phyloP scores from a whole-genome alignment of 2,797 vertebrate genomes.

The Champsocephalus gunnari region DNA sequence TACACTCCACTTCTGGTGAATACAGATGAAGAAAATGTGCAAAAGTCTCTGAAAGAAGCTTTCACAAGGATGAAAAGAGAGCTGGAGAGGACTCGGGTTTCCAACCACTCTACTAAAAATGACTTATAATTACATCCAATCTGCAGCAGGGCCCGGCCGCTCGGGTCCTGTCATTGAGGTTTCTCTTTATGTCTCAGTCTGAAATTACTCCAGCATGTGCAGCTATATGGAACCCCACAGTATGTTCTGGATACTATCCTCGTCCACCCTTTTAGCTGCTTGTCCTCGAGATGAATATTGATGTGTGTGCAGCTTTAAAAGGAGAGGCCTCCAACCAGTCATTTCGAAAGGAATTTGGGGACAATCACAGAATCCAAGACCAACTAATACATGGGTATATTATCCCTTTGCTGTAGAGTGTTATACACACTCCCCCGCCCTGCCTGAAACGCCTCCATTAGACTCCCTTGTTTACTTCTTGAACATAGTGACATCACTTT shows the following conservation, averaged over 20 bases:
- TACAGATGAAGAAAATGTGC: not conserved
- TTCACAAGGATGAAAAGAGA: not conserved
- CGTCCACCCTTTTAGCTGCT: not conserved
- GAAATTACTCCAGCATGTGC: conserved; percentile 70
- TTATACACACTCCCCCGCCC: no score
- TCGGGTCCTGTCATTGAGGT: conserved; percentile 72
- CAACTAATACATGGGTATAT: not conserved
- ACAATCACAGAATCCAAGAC: not conserved
- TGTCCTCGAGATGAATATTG: conserved; percentile 8
- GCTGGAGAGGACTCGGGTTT: conserved; percentile 44
- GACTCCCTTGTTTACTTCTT: no score
- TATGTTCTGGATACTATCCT: not conserved
- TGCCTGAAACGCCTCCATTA: no score
- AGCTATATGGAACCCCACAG: conserved; percentile 10
- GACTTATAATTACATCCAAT: conserved; percentile 67
- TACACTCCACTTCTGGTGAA: no score
- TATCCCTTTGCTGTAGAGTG: no score
- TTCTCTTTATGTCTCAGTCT: conserved; percentile 57
- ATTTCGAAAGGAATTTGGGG: no score
- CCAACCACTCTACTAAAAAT: conserved; percentile 61
- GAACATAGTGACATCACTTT: no score
- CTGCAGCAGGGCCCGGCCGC: conserved; percentile 45
- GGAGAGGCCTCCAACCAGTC: conserved; percentile 1
- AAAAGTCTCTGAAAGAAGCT: not conserved
- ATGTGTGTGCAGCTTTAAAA: not conserved